A percentile compares a stretch with the other conserved stretches of the same genome.
Conservation (phyloP, 1,140 invertebrate genomes). For the Tribolium madens region DNA sequence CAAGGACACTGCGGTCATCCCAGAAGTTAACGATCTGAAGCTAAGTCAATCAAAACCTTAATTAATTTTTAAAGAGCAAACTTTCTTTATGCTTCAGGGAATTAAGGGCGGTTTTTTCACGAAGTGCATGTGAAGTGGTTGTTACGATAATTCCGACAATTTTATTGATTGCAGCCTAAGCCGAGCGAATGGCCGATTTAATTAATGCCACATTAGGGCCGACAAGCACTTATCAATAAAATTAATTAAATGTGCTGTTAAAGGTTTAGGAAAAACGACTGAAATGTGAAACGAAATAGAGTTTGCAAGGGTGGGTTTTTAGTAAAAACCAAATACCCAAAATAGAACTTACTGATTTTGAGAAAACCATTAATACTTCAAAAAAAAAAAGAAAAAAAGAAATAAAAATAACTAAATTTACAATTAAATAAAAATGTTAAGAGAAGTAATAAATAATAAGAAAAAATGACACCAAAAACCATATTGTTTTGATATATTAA, state of each 20-base stretch:
- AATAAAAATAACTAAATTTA: too few relatives aligned
- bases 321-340: too few relatives aligned
- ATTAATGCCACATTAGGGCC: conserved; percentile 42
- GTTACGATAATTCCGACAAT: conserved; percentile 19
- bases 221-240: conserved; percentile 40
- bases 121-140: conserved; percentile 11
- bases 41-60: conserved; percentile 37
- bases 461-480: too few relatives aligned
- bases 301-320: too few relatives aligned
- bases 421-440: too few relatives aligned
- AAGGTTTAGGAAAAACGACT: too few relatives aligned
- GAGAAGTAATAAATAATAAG: too few relatives aligned
- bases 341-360: too few relatives aligned
- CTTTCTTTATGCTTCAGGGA: neutral
- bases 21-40: conserved; percentile 19
- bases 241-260: conserved; percentile 36
- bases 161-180: conserved; percentile 29
- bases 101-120: neutral
- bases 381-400: too few relatives aligned
- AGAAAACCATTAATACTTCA: too few relatives aligned
- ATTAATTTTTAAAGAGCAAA: conserved; percentile 39
- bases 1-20: conserved; percentile 32
- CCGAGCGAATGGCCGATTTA: conserved; percentile 7
- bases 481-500: too few relatives aligned
- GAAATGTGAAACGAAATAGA: too few relatives aligned